These are phyloP conservation scores for Tapera naevia DNA, from an alignment of 2,797 vertebrate genomes.

Conservation along the genomic window DNA sequence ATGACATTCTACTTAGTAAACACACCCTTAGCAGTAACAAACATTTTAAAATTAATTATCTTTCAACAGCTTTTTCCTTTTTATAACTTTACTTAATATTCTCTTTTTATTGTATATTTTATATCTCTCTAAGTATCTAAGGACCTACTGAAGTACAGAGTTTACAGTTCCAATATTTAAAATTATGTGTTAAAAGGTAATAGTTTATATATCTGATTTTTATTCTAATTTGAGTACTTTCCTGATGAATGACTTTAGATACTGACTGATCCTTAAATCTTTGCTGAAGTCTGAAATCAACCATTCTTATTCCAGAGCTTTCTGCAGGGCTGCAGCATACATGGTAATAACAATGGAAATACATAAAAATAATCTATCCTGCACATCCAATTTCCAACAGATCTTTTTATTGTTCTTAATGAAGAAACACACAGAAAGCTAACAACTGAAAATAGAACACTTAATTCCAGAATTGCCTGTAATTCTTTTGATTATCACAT, in stretches of 20 bases:
- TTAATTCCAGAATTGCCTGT: conserved; percentile 39
- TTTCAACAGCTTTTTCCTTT: neutral
- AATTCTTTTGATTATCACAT: conserved; percentile 41
- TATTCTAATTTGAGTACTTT: neutral
- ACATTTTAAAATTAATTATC: neutral
- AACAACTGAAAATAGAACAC: conserved; percentile 25
- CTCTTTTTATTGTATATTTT: neutral
- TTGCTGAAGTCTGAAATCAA: neutral
- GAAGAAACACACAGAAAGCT: neutral
- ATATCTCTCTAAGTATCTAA: neutral
- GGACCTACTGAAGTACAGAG: neutral
- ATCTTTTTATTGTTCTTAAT: neutral
- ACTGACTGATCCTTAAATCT: neutral
- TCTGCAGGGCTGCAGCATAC: neutral
- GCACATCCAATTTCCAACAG: neutral
- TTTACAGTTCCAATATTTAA: neutral
- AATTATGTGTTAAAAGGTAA: neutral
- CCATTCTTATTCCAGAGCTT: neutral
- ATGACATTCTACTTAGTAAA: neutral
- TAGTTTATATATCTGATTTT: neutral
- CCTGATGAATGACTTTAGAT: neutral
- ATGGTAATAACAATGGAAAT: neutral
- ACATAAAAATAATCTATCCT: neutral
- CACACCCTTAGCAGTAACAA: neutral
- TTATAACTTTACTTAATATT: neutral